A percentile compares a stretch with the other conserved stretches of the same genome.
phyloP scores from a whole-genome alignment of 2,113 vertebrate species.

The Perca flavescens region DNA sequence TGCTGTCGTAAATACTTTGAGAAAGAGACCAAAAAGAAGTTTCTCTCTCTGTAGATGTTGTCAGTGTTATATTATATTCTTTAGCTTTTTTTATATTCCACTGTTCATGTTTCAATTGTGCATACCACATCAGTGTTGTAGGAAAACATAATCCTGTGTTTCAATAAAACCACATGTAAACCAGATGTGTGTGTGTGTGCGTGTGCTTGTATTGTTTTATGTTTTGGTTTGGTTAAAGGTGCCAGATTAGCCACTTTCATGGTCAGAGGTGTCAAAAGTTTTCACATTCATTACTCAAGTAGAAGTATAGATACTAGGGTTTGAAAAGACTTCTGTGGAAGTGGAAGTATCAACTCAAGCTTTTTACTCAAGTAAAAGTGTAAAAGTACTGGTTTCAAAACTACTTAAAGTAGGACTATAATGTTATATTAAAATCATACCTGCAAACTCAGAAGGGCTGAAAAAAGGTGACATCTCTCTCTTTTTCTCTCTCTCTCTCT shows the following conservation, averaged over 20 bases:
- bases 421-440: too few species aligned
- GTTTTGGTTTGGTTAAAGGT: neutral
- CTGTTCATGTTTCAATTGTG: slow-evolving; percentile 39
- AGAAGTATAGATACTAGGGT: too few species aligned
- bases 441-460: too few species aligned
- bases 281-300: too few species aligned
- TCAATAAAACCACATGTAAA: slow-evolving; percentile 76
- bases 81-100: slow-evolving; percentile 45
- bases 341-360: too few species aligned
- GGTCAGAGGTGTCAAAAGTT: too few species aligned
- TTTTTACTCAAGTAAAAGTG: too few species aligned
- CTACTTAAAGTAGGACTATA: too few species aligned
- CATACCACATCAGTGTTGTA: slow-evolving; percentile 61
- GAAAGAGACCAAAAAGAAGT: neutral
- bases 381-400: too few species aligned
- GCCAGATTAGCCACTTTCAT: neutral
- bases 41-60: slow-evolving; percentile 1
- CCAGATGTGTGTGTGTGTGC: slow-evolving; percentile 24
- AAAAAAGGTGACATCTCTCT: too few species aligned
- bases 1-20: slow-evolving; percentile 43
- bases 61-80: slow-evolving; percentile 48
- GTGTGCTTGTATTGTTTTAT: neutral
- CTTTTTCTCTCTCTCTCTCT: too few species aligned
- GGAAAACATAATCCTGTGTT: slow-evolving; percentile 65
- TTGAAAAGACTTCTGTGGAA: too few species aligned